Percentiles rank a stretch among this genome's conserved stretches.
These are phyloP conservation scores for Hydrotaea cyrtoneurina DNA, from an alignment of 2,888 invertebrate genomes.

Conservation along the genomic window DNA sequence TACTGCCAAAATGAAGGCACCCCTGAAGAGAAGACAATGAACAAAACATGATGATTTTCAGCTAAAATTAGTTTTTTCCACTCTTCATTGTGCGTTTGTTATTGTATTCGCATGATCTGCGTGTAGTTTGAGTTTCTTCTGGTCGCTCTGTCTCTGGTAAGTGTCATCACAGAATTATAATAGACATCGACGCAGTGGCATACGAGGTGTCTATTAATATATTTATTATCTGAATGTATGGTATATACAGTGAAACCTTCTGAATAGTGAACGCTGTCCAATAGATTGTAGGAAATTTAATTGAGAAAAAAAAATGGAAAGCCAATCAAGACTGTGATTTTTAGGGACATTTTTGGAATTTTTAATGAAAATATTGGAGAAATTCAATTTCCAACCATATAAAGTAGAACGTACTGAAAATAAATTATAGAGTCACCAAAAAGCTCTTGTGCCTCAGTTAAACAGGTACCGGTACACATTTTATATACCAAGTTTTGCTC, in stretches of 20 bases:
- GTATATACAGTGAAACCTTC: not conserved
- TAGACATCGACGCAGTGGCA: constrained; percentile 73
- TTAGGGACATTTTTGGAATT: too few relatives aligned
- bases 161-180: constrained; percentile 75
- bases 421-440: too few relatives aligned
- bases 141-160: constrained; percentile 69
- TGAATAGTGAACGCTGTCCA: too few relatives aligned
- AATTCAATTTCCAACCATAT: too few relatives aligned
- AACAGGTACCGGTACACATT: too few relatives aligned
- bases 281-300: too few relatives aligned
- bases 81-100: constrained; percentile 63
- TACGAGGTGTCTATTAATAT: constrained; percentile 76
- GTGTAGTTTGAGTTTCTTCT: constrained; percentile 1
- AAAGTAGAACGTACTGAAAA: too few relatives aligned
- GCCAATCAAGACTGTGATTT: too few relatives aligned
- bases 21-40: not conserved
- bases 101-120: not conserved
- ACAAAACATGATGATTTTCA: constrained; percentile 24
- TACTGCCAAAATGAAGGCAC: constrained; percentile 18
- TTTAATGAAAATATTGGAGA: too few relatives aligned
- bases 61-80: constrained; percentile 31
- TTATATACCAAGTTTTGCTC: too few relatives aligned
- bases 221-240: constrained; percentile 70
- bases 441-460: too few relatives aligned
- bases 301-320: too few relatives aligned